Percentiles rank a stretch among this genome's conserved stretches.
Conservation (phyloP, 2,888 invertebrate species). For the Megalurothrips usitatus region DNA sequence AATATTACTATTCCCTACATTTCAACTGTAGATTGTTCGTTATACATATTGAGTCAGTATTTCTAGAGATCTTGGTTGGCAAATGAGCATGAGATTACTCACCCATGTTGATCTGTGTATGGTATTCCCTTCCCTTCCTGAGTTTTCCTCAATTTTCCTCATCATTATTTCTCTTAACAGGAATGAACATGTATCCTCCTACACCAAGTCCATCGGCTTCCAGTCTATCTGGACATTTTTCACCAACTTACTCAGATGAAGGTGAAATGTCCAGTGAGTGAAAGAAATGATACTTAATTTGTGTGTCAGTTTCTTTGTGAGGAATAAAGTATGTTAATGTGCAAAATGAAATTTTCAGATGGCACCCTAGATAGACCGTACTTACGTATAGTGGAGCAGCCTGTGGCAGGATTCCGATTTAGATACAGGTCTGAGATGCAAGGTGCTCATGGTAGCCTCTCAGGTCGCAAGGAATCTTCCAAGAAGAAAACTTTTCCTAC, state of each 20-base stretch:
- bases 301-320: background rate
- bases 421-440: constrained; percentile 84
- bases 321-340: background rate
- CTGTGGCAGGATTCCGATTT: constrained; percentile 74
- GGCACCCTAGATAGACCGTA: constrained; percentile 43
- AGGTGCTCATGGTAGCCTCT: constrained; percentile 75
- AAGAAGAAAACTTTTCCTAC: constrained; percentile 67
- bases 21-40: background rate
- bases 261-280: background rate
- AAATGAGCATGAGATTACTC: background rate
- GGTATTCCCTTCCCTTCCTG: background rate
- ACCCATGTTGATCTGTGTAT: background rate
- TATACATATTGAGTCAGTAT: background rate
- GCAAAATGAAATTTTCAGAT: background rate
- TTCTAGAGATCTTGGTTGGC: background rate
- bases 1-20: background rate
- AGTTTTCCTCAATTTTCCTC: background rate
- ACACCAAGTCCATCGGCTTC: background rate
- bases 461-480: constrained; percentile 57
- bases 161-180: background rate
- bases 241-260: constrained; percentile 18
- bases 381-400: constrained; percentile 65
- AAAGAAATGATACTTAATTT: background rate
- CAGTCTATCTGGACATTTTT: background rate
- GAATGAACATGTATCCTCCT: background rate